Conservation (phyloP, 2,888 invertebrate species). For the Apamea anceps region DNA sequence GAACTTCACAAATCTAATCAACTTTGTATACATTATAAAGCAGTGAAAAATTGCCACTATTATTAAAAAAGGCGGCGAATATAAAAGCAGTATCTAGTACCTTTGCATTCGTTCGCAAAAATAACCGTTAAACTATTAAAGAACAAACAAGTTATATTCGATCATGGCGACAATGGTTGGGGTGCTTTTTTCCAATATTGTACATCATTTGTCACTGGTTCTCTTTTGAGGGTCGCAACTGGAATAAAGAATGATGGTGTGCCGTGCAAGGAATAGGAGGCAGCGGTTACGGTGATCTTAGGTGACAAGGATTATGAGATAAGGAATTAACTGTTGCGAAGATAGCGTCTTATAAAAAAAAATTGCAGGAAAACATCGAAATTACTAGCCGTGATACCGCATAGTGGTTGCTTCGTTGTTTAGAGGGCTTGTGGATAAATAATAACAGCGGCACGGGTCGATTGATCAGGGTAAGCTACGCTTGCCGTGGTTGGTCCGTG, state of each 20-base stretch:
- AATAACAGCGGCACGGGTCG: too few species aligned
- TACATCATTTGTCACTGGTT: constrained; percentile 87
- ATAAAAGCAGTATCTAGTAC: constrained; percentile 42
- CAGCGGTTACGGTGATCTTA: constrained; percentile 35
- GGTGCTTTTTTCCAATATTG: constrained; percentile 84
- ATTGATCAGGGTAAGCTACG: too few species aligned
- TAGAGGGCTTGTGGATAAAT: too few species aligned
- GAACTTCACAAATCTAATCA: constrained; percentile 12
- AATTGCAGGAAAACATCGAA: background rate
- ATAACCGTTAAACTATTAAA: constrained; percentile 77
- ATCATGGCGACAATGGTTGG: constrained; percentile 76
- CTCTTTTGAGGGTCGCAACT: constrained; percentile 78
- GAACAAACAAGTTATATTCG: constrained; percentile 74
- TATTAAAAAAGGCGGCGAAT: constrained; percentile 40
- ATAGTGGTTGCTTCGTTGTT: background rate
- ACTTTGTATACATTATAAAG: background rate
- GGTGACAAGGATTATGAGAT: background rate
- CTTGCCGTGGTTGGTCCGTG: too few species aligned
- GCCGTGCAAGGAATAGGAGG: constrained; percentile 56
- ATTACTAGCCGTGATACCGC: background rate
- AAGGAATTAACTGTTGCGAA: background rate
- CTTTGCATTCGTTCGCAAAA: constrained; percentile 64
- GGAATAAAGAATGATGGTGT: constrained; percentile 76
- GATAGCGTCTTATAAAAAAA: background rate
- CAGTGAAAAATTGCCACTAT: constrained; percentile 16